Evolutionary conservation across 2,888 invertebrate species (phyloP).

Genomic region (Eugnorisma glareosa): DNA sequence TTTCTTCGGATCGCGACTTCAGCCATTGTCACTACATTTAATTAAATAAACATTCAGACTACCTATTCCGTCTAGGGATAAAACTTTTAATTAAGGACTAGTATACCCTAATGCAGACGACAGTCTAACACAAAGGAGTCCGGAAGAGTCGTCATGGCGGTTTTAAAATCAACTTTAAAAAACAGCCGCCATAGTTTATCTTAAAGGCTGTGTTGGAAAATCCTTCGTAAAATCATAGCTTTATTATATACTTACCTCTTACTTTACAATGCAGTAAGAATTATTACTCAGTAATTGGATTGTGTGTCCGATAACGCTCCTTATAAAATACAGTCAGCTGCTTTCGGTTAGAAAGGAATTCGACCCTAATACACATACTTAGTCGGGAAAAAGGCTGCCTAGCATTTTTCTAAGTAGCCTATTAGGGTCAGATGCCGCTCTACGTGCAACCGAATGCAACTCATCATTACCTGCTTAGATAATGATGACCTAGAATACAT

Average conservation of each 20-base stretch:
- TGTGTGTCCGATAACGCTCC: not conserved
- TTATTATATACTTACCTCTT: not conserved
- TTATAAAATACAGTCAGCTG: not conserved
- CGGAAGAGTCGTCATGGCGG: not conserved
- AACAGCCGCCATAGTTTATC: not conserved
- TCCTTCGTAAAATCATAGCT: not conserved
- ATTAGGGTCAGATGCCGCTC: too few species aligned
- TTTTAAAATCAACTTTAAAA: constrained; percentile 38
- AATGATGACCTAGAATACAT: not conserved
- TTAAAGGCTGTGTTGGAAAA: not conserved
- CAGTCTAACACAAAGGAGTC: constrained; percentile 36
- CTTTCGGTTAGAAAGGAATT: not conserved
- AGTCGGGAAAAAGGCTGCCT: not conserved
- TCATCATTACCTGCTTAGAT: not conserved
- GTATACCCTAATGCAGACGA: constrained; percentile 21
- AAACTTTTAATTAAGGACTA: constrained; percentile 47
- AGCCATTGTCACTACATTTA: not conserved
- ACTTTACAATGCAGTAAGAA: too few species aligned
- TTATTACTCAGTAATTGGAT: not conserved
- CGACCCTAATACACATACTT: not conserved
- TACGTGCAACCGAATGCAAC: too few species aligned
- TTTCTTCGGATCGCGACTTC: not conserved
- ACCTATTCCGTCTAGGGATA: constrained; percentile 11
- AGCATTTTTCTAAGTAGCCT: too few species aligned
- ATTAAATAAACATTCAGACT: constrained; percentile 21